Base-by-base conservation (phyloP, 1,140 invertebrate genomes). In the Mya arenaria region DNA sequence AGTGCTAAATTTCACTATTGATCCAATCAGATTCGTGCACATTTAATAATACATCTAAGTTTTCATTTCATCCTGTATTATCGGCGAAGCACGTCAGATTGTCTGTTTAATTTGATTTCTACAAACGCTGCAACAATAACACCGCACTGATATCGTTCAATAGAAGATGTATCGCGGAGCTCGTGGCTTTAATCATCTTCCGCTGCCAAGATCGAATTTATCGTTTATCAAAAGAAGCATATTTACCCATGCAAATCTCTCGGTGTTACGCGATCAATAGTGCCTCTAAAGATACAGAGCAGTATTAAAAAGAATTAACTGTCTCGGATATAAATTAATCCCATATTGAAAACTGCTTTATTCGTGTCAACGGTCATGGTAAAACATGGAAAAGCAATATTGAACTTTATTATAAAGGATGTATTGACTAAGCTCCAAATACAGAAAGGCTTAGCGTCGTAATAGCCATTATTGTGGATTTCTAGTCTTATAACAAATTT, bases 31-130 rank as follows among this genome's bases (percentile, higher is more conserved):
- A n/a, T 44, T 34, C 28, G 48, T 34, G 63, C 65, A 60, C 48
- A 74, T 82, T 82, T 82, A 82, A 82, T 82, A 82, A 82, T 74
- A 82, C 79, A 73, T 82, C 79, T 74, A 73, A 65, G 79, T 73
- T 82, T 82, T 82, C 79, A 82, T 82, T 81, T 72, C 44, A 74
- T 63, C 44, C 39, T 55, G 62, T 62, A 74, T 73, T 74, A 82
- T 41, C 68, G 15, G 13, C 28, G 79, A 73, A 74, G 69, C 69
- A 74, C 56, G 60, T 58, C 79, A 73, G 69, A 56, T 66, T 82
- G 79, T 82, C 69, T 44, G 56, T 74, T 73, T 82, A 82, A 82
- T 82, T 82, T 82, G 79, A 82, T 82, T 82, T 82, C 56, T 52
- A 48, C 69, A 63, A 65, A 63, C 79, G 32, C 68, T 82, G 28